Percentiles rank a stretch among this genome's conserved stretches.
phyloP scores from a whole-genome alignment of 2,113 vertebrate genomes.

The Indicator maculatus region DNA sequence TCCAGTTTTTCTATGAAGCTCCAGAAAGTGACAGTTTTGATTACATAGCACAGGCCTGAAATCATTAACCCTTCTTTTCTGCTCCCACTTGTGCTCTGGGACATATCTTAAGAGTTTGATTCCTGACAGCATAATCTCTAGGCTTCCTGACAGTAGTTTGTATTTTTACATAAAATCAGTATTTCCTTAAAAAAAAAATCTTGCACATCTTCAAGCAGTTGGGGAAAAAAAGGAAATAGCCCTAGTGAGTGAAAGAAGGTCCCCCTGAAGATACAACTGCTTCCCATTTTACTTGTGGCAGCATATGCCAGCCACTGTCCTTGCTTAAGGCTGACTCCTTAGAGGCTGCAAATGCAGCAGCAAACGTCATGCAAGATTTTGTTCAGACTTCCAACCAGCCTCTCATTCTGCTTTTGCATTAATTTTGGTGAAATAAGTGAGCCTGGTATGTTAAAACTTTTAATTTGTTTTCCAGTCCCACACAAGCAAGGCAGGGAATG shows the following conservation, averaged over 20 bases:
- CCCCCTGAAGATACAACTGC: neutral
- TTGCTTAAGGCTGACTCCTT: neutral
- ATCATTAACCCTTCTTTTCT: neutral
- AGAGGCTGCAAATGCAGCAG: neutral
- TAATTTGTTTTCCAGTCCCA: constrained; percentile 31
- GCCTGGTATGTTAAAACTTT: neutral
- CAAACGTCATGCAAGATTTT: neutral
- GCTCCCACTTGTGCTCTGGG: neutral
- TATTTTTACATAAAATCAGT: neutral
- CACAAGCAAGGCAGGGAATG: neutral
- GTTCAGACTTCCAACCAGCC: neutral
- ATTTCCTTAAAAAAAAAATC: neutral
- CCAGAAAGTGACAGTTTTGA: neutral
- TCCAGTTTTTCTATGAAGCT: neutral
- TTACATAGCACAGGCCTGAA: neutral
- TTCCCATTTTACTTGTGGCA: neutral
- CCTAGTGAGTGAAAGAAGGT: neutral
- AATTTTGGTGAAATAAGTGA: neutral
- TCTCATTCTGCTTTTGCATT: neutral
- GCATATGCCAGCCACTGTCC: neutral
- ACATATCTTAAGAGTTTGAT: neutral
- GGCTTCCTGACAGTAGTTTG: neutral
- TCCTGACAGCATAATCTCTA: neutral
- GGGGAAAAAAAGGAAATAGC: neutral
- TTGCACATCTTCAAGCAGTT: neutral